These are phyloP conservation scores for Rhogogaster chlorosoma DNA, from an alignment of 2,888 invertebrate species.

Conservation along the genomic window DNA sequence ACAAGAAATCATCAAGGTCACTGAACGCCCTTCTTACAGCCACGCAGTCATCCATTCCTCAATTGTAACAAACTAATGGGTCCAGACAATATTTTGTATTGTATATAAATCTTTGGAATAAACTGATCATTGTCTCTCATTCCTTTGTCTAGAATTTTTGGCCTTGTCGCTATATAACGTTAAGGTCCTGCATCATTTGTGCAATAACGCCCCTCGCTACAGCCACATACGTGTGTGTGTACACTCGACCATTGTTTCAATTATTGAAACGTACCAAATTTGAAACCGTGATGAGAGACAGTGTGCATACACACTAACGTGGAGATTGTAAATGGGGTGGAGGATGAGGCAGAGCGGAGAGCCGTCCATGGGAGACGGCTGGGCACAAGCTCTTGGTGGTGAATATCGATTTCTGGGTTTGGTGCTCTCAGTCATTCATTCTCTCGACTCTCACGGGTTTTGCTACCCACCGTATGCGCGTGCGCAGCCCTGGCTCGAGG, in stretches of 20 bases:
- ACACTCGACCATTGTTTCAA: background rate
- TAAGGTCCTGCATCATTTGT: background rate
- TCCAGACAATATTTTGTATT: background rate
- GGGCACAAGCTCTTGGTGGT: conserved; percentile 67
- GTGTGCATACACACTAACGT: background rate
- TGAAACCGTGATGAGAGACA: background rate
- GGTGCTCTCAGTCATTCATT: conserved; percentile 71
- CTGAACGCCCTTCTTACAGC: background rate
- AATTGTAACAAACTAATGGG: background rate
- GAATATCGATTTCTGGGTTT: conserved; percentile 74
- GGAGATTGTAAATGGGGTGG: conserved; percentile 36
- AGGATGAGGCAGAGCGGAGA: conserved; percentile 46
- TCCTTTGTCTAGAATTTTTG: background rate
- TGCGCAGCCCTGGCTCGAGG: conserved; percentile 21
- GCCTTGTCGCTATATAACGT: background rate
- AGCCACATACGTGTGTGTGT: background rate
- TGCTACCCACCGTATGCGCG: conserved; percentile 26
- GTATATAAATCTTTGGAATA: background rate
- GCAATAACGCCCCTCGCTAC: background rate
- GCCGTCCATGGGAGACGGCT: conserved; percentile 56
- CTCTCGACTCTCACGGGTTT: conserved; percentile 56
- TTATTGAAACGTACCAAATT: background rate
- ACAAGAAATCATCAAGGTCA: conserved; percentile 26
- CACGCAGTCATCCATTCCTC: background rate
- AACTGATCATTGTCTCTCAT: background rate